Evolutionary conservation across 2,797 vertebrate species (phyloP).

Genomic region (Thamnophis elegans): DNA sequence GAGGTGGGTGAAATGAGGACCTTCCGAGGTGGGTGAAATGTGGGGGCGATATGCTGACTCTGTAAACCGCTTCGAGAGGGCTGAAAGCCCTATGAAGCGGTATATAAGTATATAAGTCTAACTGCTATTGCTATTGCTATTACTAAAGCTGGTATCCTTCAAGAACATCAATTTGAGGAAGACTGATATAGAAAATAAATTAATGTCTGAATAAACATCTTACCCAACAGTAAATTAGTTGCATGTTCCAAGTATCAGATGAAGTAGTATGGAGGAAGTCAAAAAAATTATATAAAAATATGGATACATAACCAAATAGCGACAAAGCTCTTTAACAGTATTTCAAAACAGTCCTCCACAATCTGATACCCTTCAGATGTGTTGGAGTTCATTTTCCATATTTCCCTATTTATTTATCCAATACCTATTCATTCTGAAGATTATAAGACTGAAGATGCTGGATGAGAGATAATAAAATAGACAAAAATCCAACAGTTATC

Average conservation of each 20-base stretch:
- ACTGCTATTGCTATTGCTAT: too few species aligned
- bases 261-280: not conserved
- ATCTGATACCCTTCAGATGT: not conserved
- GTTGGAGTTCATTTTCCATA: not conserved
- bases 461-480: not conserved
- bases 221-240: not conserved
- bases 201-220: not conserved
- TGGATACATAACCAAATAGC: not conserved
- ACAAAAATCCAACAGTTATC: not conserved
- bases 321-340: not conserved
- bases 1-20: too few species aligned
- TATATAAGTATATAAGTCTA: too few species aligned
- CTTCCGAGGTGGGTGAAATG: too few species aligned
- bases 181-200: not conserved
- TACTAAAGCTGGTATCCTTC: not conserved
- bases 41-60: too few species aligned
- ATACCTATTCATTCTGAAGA: not conserved
- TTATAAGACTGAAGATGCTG: not conserved
- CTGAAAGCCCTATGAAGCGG: too few species aligned
- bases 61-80: too few species aligned
- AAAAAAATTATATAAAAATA: not conserved
- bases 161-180: not conserved
- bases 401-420: not conserved
- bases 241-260: not conserved
- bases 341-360: not conserved